Base-by-base conservation (phyloP, 2,797 vertebrate species). In the Hafferia zeledoni region DNA sequence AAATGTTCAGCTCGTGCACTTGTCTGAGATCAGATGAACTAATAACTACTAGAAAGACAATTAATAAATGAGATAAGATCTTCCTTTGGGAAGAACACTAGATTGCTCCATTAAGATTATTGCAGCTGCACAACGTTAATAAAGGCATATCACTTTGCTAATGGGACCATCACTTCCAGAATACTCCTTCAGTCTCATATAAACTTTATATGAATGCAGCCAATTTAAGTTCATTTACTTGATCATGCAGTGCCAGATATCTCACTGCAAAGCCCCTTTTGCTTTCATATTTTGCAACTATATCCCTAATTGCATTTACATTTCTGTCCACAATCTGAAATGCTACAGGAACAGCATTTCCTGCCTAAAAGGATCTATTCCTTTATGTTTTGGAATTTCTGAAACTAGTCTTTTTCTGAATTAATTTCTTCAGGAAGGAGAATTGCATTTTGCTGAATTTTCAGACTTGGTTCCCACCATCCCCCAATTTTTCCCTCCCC, bases 61-160 rank as follows among this genome's bases (percentile, higher is more conserved):
- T 93, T 95, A 96, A 97, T 97, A 97, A 94, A 93, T 85, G 93
- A 96, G 89, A 83, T 93, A 96, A 96, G 76, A 89, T 95, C 94
- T 94, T 93, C 84, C 87, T 96, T 93, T 96, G 83, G 96, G 93
- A 97, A 86, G 77, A 94, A 93, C 86, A 83, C 33, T 74, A 77
- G 93, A 93, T 93, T 93, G 87, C 93, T 95, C 70, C 93, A 95
- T 95, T 96, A 95, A 86, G 93, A 95, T 96, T 91, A 96, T 85
- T 90, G 63, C 89, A 94, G 79, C 90, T 92, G 91, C 69, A 65
- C 87, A 95, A 69, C 0, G 16, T 93, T 97, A 96, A 94, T 96
- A 95, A 94, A 96, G 69, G 60, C 82, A 49, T 72, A 82, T 82
- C 85, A 79, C 61, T 94, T 93, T 23, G 52, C 91, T 96, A 61